phyloP scores from a whole-genome alignment of 2,888 invertebrate species.

The Hetaerina titia region DNA sequence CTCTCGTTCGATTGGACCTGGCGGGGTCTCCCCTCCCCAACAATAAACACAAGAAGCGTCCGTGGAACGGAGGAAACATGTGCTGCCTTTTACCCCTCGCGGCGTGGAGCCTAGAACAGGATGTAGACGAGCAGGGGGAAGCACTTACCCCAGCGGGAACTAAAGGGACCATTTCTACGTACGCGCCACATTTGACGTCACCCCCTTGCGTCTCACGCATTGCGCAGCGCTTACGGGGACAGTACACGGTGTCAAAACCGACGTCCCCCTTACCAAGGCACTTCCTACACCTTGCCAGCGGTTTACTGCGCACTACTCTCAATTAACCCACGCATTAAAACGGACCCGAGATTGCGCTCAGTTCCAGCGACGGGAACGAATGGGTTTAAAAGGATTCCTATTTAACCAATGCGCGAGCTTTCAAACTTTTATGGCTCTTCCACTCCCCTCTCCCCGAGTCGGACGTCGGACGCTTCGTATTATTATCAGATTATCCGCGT shows the following conservation, averaged over 20 bases:
- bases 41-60: too few species aligned
- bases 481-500: neutral
- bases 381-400: neutral
- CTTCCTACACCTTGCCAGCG: neutral
- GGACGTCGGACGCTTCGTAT: neutral
- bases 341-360: neutral
- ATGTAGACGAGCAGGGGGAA: too few species aligned
- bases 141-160: neutral
- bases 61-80: too few species aligned
- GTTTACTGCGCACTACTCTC: neutral
- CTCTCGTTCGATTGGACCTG: too few species aligned
- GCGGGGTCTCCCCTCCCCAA: too few species aligned
- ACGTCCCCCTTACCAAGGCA: too few species aligned
- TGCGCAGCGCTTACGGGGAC: neutral
- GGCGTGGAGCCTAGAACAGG: too few species aligned
- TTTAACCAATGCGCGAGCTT: neutral
- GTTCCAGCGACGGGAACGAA: neutral
- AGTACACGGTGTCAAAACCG: too few species aligned
- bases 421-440: neutral
- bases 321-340: neutral
- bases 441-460: neutral
- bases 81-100: too few species aligned
- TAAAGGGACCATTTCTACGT: neutral
- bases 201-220: neutral
- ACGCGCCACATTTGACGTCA: neutral